phyloP scores from a whole-genome alignment of 2,113 vertebrate species.

The Dissostichus mawsoni region DNA sequence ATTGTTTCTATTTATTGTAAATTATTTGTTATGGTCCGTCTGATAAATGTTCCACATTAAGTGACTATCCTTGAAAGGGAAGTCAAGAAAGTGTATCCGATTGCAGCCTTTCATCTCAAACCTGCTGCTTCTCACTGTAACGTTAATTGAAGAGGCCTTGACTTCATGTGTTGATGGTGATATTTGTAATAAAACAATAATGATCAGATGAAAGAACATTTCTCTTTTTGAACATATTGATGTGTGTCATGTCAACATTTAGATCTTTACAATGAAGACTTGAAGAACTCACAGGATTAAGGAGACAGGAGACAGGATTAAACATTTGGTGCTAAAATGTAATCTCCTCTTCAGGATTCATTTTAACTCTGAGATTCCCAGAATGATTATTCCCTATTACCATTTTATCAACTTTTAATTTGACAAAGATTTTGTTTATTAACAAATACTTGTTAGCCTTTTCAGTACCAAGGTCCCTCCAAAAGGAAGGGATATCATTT shows the following conservation, averaged over 20 bases:
- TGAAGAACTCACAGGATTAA: too few relatives aligned
- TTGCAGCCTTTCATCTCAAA: slow-evolving; percentile 54
- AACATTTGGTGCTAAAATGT: too few relatives aligned
- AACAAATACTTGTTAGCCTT: background rate
- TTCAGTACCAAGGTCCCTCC: background rate
- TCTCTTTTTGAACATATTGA: background rate
- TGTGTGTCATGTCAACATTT: background rate
- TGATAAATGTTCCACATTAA: slow-evolving; percentile 33
- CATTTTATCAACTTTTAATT: background rate
- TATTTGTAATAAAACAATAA: slow-evolving; percentile 72
- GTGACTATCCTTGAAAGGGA: slow-evolving; percentile 66
- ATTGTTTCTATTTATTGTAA: slow-evolving; percentile 75
- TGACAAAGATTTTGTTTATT: background rate
- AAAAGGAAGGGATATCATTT: too few relatives aligned
- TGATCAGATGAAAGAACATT: slow-evolving; percentile 27
- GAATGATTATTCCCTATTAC: too few relatives aligned
- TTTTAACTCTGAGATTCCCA: too few relatives aligned
- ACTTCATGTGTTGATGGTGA: slow-evolving; percentile 89
- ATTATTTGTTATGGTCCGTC: slow-evolving; percentile 49
- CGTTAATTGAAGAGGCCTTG: slow-evolving; percentile 67
- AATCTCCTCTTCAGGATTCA: too few relatives aligned
- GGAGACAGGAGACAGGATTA: too few relatives aligned
- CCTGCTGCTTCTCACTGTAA: slow-evolving; percentile 68
- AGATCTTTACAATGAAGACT: too few relatives aligned
- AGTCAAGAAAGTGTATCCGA: slow-evolving; percentile 56